A percentile compares a stretch with the other conserved stretches of the same genome.
Conservation (phyloP, 2,797 vertebrate species). For the Cossypha polioptera region DNA sequence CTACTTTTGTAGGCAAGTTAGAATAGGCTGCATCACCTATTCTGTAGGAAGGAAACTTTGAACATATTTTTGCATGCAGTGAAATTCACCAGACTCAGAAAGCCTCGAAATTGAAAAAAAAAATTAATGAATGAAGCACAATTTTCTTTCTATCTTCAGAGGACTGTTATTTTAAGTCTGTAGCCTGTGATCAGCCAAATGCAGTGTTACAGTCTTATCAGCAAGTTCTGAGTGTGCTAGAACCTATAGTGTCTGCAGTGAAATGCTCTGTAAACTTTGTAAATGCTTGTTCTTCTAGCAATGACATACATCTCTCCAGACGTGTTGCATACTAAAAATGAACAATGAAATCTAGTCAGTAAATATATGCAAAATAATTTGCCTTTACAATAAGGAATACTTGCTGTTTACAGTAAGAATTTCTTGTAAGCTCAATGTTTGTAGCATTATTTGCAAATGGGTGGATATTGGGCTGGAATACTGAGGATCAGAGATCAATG, state of each 20-base stretch:
- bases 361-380: neutral
- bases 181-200: neutral
- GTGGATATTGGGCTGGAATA: neutral
- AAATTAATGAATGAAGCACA: neutral
- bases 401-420: neutral
- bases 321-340: neutral
- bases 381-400: neutral
- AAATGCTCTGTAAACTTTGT: constrained; percentile 19
- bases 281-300: neutral
- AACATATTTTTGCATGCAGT: neutral
- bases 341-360: neutral
- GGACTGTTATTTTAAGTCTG: neutral
- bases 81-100: neutral
- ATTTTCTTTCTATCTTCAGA: neutral
- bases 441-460: neutral
- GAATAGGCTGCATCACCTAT: neutral
- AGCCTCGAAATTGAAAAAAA: neutral
- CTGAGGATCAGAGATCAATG: neutral
- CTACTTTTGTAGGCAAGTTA: neutral
- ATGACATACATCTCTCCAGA: neutral
- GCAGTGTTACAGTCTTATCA: neutral
- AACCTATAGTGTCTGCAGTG: neutral
- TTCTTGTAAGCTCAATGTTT: neutral
- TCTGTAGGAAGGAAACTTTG: neutral
- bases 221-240: neutral